Conservation (phyloP, 2,797 vertebrate species). For the Phoxinus dragarum region DNA sequence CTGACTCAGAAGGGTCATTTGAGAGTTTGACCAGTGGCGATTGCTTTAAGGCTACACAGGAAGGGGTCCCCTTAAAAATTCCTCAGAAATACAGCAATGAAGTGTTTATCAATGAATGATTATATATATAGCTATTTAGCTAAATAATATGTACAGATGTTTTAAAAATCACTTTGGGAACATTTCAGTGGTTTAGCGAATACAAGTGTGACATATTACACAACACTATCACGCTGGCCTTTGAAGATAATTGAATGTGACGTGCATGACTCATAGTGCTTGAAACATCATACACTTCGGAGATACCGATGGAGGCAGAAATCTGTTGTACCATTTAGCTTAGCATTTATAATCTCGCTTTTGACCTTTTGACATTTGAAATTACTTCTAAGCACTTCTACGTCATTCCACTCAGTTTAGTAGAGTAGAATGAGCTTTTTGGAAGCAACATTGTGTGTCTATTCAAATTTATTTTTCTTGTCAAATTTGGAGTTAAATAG, state of each 20-base stretch:
- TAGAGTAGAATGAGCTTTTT: neutral
- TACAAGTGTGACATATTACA: constrained; percentile 20
- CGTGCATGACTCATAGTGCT: neutral
- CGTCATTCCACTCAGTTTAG: neutral
- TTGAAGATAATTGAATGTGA: constrained; percentile 9
- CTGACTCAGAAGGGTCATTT: constrained; percentile 11
- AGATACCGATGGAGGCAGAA: neutral
- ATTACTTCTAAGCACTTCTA: neutral
- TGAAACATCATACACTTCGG: neutral
- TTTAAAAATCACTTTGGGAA: neutral
- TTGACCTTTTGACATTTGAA: neutral
- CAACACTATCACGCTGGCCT: neutral
- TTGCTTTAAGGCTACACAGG: neutral
- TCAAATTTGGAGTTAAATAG: neutral
- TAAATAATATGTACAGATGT: neutral
- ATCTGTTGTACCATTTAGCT: neutral
- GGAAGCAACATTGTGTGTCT: neutral
- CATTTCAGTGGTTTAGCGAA: neutral
- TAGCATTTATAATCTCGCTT: neutral
- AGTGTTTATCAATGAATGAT: neutral
- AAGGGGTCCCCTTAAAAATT: neutral
- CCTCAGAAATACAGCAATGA: neutral
- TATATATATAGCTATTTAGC: neutral
- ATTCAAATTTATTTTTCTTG: neutral
- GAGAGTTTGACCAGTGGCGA: neutral